Evolutionary conservation across 2,113 vertebrate species (phyloP), one percentile per base, ranked within the genome.

Genomic region (Sardina pilchardus): DNA sequence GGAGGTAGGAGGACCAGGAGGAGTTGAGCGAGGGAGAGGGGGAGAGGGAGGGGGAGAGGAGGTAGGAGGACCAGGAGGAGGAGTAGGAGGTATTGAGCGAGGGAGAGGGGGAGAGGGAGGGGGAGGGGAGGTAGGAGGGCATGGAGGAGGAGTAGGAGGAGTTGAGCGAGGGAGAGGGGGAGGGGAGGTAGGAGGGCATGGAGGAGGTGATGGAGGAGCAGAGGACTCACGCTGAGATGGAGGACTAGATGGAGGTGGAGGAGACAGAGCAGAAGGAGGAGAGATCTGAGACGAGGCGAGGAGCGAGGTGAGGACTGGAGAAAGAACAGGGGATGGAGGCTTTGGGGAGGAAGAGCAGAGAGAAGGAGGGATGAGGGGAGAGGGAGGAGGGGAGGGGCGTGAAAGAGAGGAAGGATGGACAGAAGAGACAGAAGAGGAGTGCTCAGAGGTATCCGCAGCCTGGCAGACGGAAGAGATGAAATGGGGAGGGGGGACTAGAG

Each of bases 211-310:
- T 87, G 89, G 88, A 84, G 44, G 82, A 2, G 85, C 86, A 43
- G 85, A 53, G 6, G 1, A 81, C 3, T 82, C 84, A 39, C 39
- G 39, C 81, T 88, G 86, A 1, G 87, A 81, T 0, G 81, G 87
- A 88, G 86, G 92, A 86, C 83, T 88, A 82, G 88, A 85, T 84
- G 86, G 85, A 91, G 90, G 89, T 84, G 93, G 93, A 82, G 87
- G 86, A 90, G 93, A 94, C 85, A 94, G 94, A 89, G 90, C 92
- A 88, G 91, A 82, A 56, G 81, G 87, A 89, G 92, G 92, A 30
- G 24, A 26, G 59, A 67, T 26, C 4, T 67, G 59, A 67, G 59
- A 30, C n/a, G 59, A 67, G 59, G 59, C 21, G 26, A 67, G 89
- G 94, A 93, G 82, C 84, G 88, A 85, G 93, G 88, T 89, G 87